A percentile compares a stretch with the other conserved stretches of the same genome.
These are phyloP conservation scores for Gortyna flavago DNA, from an alignment of 2,888 invertebrate genomes.

Conservation along the genomic window DNA sequence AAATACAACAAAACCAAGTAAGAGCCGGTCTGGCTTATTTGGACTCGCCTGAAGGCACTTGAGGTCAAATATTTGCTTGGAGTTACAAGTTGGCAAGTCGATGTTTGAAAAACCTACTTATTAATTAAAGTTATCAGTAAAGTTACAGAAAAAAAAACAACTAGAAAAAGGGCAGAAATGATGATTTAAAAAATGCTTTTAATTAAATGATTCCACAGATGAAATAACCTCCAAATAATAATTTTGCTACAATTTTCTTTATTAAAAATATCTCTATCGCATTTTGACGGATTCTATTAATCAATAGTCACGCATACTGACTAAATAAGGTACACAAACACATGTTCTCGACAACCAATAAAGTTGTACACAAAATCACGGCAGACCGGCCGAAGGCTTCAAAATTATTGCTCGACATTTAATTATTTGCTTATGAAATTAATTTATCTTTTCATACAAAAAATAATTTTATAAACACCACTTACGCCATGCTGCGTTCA, in stretches of 20 bases:
- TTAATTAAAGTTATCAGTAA: constrained; percentile 8
- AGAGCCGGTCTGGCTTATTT: constrained; percentile 79
- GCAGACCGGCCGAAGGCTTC: constrained; percentile 84
- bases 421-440: constrained; percentile 71
- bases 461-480: constrained; percentile 64
- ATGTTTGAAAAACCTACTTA: constrained; percentile 45
- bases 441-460: constrained; percentile 66
- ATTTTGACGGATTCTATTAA: constrained; percentile 25
- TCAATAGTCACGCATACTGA: constrained; percentile 28
- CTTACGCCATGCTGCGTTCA: constrained; percentile 48
- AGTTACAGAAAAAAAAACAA: constrained; percentile 8
- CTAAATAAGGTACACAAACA: constrained; percentile 48
- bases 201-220: constrained; percentile 5
- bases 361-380: constrained; percentile 66
- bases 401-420: constrained; percentile 84
- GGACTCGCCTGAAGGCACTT: constrained; percentile 89
- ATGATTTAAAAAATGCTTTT: too few relatives aligned
- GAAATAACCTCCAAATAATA: constrained; percentile 28
- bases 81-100: constrained; percentile 82
- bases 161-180: not conserved
- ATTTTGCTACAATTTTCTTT: constrained; percentile 17
- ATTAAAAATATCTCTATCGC: constrained; percentile 22
- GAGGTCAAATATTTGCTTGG: constrained; percentile 82
- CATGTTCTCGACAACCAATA: constrained; percentile 66
- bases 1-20: constrained; percentile 67